Base-by-base conservation (phyloP, 2,113 vertebrate genomes). In the Empidonax alnorum region DNA sequence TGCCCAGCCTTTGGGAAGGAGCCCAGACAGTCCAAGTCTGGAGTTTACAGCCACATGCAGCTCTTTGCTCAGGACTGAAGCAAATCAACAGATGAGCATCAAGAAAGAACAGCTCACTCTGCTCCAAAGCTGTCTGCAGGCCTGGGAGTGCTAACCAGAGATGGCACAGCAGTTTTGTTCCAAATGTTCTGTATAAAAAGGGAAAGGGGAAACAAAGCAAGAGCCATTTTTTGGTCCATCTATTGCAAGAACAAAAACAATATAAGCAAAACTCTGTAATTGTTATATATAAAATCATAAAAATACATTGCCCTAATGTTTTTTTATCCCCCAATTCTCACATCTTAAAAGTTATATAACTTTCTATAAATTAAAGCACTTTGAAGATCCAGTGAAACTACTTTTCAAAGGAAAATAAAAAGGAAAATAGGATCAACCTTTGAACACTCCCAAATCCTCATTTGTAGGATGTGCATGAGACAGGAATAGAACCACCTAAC, bases 261-360 rank as follows among this genome's bases (percentile, higher is more conserved):
- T 95, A 82, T 63, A 87, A 85, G 84, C 30, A 83, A 96, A 94
- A 71, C 84, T 82, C 78, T 87, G 37, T 84, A 93, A 80, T 69
- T 96, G 93, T 95, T 93, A 91, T 79, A 89, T 90, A 92, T 42
- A 91, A 89, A 91, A 89, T 84, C 91, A 82, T 82, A 89, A 96
- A 96, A 97, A 94, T 65, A 79, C 81, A 82, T 66, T 82, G 84
- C 87, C 62, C 82, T 94, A 69, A 66, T 94, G 72, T 33, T 55
- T 84, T 84, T 91, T 94, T 80, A 94, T 91, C 50, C 55, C 49
- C 47, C 62, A 85, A 42, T 80, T 87, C 87, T 94, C 81, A 72
- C 58, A 67, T 93, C 87, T 91, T 91, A 58, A 21, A 92, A 96
- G 84, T 50, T 79, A 46, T 30, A 39, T 41, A 91, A 91, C 78